Evolutionary conservation across 2,888 invertebrate genomes (phyloP).

Genomic region (Amphipyra tragopoginis): DNA sequence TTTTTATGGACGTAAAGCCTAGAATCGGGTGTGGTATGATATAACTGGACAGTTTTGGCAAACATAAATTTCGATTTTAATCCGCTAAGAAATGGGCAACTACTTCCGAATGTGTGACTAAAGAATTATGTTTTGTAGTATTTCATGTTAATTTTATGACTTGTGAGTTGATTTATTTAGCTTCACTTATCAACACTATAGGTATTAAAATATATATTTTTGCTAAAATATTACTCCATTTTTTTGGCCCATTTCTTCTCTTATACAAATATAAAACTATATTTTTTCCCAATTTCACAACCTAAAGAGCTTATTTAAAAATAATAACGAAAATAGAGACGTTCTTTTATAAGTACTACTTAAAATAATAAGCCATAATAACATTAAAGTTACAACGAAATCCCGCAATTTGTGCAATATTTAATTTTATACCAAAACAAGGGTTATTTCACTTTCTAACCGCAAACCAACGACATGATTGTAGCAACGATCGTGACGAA

Average conservation of each 20-base stretch:
- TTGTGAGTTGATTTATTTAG: conserved; percentile 38
- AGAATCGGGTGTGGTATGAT: conserved; percentile 11
- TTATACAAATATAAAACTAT: too few species aligned
- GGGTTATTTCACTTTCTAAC: conserved; percentile 80
- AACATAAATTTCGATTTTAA: conserved; percentile 47
- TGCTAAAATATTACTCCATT: too few species aligned
- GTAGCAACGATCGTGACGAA: conserved; percentile 63
- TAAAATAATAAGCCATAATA: conserved; percentile 41
- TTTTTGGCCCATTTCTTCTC: too few species aligned
- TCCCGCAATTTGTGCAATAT: conserved; percentile 72
- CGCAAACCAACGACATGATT: conserved; percentile 71
- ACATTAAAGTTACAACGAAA: conserved; percentile 54
- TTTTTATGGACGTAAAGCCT: neutral
- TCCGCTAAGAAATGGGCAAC: conserved; percentile 44
- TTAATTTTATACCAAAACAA: conserved; percentile 70
- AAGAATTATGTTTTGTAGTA: conserved; percentile 35
- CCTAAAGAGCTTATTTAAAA: neutral
- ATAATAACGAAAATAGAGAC: neutral
- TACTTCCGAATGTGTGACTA: conserved; percentile 48
- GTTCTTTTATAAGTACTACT: conserved; percentile 3
- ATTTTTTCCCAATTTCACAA: conserved; percentile 1
- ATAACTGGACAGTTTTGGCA: conserved; percentile 40
- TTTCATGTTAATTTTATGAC: conserved; percentile 33
- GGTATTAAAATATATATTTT: neutral
- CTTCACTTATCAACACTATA: conserved; percentile 1